Conservation (phyloP, 2,888 invertebrate genomes). For the Leucophenga montana region DNA sequence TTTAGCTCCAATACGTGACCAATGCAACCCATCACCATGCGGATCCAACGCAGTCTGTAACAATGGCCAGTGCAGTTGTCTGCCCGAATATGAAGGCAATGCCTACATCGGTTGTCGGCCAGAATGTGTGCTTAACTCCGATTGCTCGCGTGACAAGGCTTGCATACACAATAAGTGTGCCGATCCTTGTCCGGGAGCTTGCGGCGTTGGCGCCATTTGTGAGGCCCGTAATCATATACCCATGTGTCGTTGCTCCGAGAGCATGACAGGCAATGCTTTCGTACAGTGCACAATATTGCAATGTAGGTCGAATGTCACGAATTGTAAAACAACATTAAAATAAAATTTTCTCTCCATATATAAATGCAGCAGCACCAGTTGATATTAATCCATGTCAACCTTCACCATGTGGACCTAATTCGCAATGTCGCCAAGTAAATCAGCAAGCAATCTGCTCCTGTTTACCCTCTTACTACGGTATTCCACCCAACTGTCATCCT, state of each 20-base stretch:
- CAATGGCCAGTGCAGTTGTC: slow-evolving; percentile 79
- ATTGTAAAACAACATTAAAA: slow-evolving; percentile 50
- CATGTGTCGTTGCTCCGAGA: slow-evolving; percentile 80
- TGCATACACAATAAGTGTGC: slow-evolving; percentile 84
- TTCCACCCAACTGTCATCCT: slow-evolving; percentile 83
- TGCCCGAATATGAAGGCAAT: slow-evolving; percentile 78
- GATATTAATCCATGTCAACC: slow-evolving; percentile 78
- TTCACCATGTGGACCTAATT: slow-evolving; percentile 86
- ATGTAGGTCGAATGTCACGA: slow-evolving; percentile 74
- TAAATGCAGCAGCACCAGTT: slow-evolving; percentile 51
- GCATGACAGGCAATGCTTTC: slow-evolving; percentile 83
- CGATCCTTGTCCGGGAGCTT: slow-evolving; percentile 86
- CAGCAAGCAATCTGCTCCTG: slow-evolving; percentile 83
- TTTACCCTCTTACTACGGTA: slow-evolving; percentile 80
- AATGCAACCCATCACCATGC: slow-evolving; percentile 84
- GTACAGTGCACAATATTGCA: slow-evolving; percentile 76
- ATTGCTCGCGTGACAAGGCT: slow-evolving; percentile 82
- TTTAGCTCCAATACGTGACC: slow-evolving; percentile 64
- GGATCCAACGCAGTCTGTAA: slow-evolving; percentile 84
- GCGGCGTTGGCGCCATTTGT: slow-evolving; percentile 83
- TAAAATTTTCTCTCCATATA: slow-evolving; percentile 36
- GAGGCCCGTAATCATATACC: slow-evolving; percentile 84
- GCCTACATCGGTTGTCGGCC: slow-evolving; percentile 83
- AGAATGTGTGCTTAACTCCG: slow-evolving; percentile 85
- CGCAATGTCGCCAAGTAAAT: slow-evolving; percentile 80